phyloP scores from a whole-genome alignment of 2,797 vertebrate genomes.

The Oophaga sylvatica region DNA sequence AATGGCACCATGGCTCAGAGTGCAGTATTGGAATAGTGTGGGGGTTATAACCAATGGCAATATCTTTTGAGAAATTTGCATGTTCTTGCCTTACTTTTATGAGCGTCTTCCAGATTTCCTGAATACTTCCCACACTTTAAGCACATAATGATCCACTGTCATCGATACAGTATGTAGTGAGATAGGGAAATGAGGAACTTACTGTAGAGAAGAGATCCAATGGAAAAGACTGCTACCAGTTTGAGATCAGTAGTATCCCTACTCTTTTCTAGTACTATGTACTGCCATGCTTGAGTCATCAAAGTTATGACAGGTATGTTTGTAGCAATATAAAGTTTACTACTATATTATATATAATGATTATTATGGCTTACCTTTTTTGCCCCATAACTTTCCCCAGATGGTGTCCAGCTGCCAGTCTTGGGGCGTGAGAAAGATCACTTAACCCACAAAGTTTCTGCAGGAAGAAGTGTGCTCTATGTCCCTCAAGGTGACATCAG shows the following conservation, averaged over 20 bases:
- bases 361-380: constrained; percentile 10
- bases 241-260: not conserved
- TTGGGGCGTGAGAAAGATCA: constrained; percentile 71
- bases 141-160: not conserved
- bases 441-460: constrained; percentile 48
- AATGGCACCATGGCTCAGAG: too few relatives aligned
- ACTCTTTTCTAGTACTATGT: not conserved
- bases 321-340: not conserved
- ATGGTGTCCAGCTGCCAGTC: constrained; percentile 64
- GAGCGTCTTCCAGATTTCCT: not conserved
- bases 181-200: not conserved
- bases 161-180: too few relatives aligned
- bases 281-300: not conserved
- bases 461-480: constrained; percentile 53
- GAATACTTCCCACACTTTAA: not conserved
- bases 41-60: too few relatives aligned
- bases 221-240: not conserved
- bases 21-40: too few relatives aligned
- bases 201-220: not conserved
- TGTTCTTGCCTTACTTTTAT: not conserved
- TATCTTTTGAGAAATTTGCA: not conserved
- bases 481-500: constrained; percentile 76
- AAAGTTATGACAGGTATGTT: not conserved
- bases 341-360: constrained; percentile 1
- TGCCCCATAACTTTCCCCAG: constrained; percentile 57